A percentile compares a stretch with the other conserved stretches of the same genome.
phyloP scores from a whole-genome alignment of 1,140 invertebrate genomes.

The Hyles vespertilio region DNA sequence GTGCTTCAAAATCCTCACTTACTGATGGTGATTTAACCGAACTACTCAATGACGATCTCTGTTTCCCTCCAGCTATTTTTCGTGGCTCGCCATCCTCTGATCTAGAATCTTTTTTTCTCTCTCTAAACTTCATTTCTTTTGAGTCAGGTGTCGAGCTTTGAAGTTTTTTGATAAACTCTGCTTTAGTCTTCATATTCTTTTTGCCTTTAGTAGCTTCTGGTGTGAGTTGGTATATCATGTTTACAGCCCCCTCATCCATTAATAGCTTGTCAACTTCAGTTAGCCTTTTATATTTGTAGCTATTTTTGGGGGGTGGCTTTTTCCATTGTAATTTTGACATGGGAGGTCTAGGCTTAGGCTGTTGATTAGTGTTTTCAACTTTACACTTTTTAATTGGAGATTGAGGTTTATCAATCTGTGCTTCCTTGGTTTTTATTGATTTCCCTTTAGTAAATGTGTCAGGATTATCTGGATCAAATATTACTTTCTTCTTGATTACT shows the following conservation, averaged over 20 bases:
- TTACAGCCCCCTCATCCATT: slow-evolving; percentile 90
- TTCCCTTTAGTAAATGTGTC: slow-evolving; percentile 71
- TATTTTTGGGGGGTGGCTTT: slow-evolving; percentile 60
- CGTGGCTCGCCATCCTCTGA: slow-evolving; percentile 63
- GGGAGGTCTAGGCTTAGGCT: slow-evolving; percentile 56
- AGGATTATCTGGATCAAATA: slow-evolving; percentile 82
- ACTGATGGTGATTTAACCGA: slow-evolving; percentile 72
- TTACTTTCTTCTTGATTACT: slow-evolving; percentile 81
- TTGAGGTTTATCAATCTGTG: slow-evolving; percentile 34
- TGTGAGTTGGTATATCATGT: slow-evolving; percentile 86
- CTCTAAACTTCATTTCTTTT: slow-evolving; percentile 70
- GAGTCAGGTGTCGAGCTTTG: slow-evolving; percentile 73
- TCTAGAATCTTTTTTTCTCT: slow-evolving; percentile 64
- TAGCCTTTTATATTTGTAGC: slow-evolving; percentile 76
- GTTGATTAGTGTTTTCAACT: slow-evolving; percentile 32
- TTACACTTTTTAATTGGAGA: slow-evolving; percentile 49
- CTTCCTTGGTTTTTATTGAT: slow-evolving; percentile 46
- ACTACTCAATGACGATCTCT: slow-evolving; percentile 50
- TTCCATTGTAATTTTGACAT: slow-evolving; percentile 61
- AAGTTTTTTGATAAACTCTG: slow-evolving; percentile 77
- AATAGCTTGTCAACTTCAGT: slow-evolving; percentile 86
- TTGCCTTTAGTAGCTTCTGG: slow-evolving; percentile 69
- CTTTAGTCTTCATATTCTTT: slow-evolving; percentile 69
- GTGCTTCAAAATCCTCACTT: slow-evolving; percentile 77
- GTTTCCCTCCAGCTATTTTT: slow-evolving; percentile 64